Base-by-base conservation (phyloP, 2,888 invertebrate species). In the Cephalotes varians region DNA sequence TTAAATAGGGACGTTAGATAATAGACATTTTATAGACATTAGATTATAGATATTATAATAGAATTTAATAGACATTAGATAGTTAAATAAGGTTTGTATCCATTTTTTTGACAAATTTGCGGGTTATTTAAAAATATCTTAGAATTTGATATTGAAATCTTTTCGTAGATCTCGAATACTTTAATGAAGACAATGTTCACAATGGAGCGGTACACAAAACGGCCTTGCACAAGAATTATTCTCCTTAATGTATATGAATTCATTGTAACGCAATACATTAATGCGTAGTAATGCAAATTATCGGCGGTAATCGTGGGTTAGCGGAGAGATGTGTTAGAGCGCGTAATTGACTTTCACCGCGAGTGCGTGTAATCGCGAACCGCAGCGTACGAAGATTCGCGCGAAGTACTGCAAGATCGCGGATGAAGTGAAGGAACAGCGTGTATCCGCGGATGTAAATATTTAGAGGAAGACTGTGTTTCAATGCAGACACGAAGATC, bases 281-380 rank as follows among this genome's bases (percentile, higher is more conserved):
- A 71, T 40, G 71, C 64, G 64, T 74, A 64, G 64, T 51, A 25
- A 65, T 25, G 74, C 74, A 37, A n/a, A 76, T 65, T 65, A 49
- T 25, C n/a, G 12, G 49, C 34, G 47, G 62, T 49, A 34, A 18
- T n/a, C 56, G 54, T 12, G 34, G 49, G 34, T 44, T 74, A 34
- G 18, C 34, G 34, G 34, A n/a, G 10, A 49, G 47, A 74, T 37
- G 47, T 64, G 64, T 25, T 28, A 10, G 25, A 28, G 37, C 49
- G n/a, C 51, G 67, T 67, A 67, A 76, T 76, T 67, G 76, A 76
- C 67, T 76, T 76, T 76, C 76, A 67, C 67, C 67, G 51, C 25
- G 34, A 64, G n/a, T 4, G 34, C 64, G 12, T 18, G 37, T 64
- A 67, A 67, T 67, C 51, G 76, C 76, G 56, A 58, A 62, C 21